These are phyloP conservation scores for Iphiclides podalirius DNA, from an alignment of 2,888 invertebrate species.

Conservation along the genomic window DNA sequence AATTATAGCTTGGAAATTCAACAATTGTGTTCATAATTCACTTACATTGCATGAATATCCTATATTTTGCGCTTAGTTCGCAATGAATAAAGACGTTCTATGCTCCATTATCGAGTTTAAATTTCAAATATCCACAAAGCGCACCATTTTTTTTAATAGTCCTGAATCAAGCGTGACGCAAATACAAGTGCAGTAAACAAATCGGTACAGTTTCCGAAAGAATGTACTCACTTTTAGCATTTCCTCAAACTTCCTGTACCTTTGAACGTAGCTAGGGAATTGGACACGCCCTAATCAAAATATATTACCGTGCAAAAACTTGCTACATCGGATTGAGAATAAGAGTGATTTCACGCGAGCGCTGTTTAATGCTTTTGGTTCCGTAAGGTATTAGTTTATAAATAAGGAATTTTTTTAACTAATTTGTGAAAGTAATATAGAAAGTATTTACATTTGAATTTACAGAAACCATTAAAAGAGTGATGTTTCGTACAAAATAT, in stretches of 20 bases:
- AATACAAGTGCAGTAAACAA: conserved; percentile 67
- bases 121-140: conserved; percentile 31
- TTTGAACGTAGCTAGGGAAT: conserved; percentile 40
- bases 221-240: conserved; percentile 12
- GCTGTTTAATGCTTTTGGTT: neutral
- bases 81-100: conserved; percentile 11
- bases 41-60: too few species aligned
- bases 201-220: conserved; percentile 36
- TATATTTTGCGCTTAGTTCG: too few species aligned
- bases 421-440: too few species aligned
- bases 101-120: conserved; percentile 20
- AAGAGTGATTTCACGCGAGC: conserved; percentile 24
- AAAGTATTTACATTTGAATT: too few species aligned
- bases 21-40: too few species aligned
- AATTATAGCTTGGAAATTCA: too few species aligned
- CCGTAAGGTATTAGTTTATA: conserved; percentile 9
- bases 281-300: conserved; percentile 79
- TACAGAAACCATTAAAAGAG: too few species aligned
- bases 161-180: conserved; percentile 59
- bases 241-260: conserved; percentile 25
- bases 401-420: too few species aligned
- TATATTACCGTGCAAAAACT: conserved; percentile 66
- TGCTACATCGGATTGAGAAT: conserved; percentile 38
- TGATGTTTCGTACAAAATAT: too few species aligned
- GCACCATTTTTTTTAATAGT: conserved; percentile 34